Evolutionary conservation across 2,113 vertebrate genomes (phyloP), one percentile per base, ranked within the genome.

Genomic region (Gnathonemus echidnorhynchus): DNA sequence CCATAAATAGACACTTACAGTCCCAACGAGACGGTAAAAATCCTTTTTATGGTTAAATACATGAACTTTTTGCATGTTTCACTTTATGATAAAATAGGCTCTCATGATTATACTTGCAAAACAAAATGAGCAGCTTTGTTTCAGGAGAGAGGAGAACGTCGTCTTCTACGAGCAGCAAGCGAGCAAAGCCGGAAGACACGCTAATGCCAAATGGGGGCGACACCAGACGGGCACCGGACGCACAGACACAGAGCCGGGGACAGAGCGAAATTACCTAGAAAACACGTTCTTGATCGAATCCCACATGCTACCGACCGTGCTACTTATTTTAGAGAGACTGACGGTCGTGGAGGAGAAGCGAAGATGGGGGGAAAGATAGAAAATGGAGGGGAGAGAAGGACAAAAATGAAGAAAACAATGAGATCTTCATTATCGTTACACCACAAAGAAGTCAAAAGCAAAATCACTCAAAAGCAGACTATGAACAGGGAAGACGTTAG

Each of bases 281-380:
- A 98, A 98, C 95, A 98, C 92, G 95, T 93, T 97, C 97, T 97
- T 98, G 97, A 98, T 95, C 95, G 96, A 97, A 97, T 97, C 96
- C 98, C 97, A 98, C 94, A 97, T 95, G 96, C 97, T 98, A 97
- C 97, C 96, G 94, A 98, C 96, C 95, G 97, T 97, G 96, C 95
- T 95, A 97, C 97, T 97, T 97, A 98, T 95, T 97, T 97, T 97
- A 95, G 96, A 97, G 96, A 98, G 96, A 97, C 98, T 98, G 96
- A 95, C 96, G 95, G 93, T 94, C 92, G 92, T 93, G 95, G 95
- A 95, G 94, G 95, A 92, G 96, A 42, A 50, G 91, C 90, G 86
- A 91, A 91, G 91, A 90, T 53, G 95, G 95, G 94, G 96, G 96
- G 95, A 96, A 42, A 35, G 21, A 66, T 53, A 31, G 7, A 24